Conservation (phyloP, 1,140 invertebrate genomes). For the Aradophagus sp. region DNA sequence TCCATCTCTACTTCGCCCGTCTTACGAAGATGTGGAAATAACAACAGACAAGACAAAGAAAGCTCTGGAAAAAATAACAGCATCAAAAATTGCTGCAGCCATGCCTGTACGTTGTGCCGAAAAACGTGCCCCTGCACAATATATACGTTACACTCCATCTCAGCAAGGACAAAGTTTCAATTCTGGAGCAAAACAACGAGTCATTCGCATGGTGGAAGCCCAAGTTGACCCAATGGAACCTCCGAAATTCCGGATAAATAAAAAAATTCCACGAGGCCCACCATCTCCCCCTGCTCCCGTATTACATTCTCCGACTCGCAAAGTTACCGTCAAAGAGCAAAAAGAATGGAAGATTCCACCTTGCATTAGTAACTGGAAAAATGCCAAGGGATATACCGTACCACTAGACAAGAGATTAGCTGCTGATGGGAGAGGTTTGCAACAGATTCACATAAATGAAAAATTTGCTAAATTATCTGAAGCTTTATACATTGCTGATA, state of each 20-base stretch:
- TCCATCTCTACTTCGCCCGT: constrained; percentile 88
- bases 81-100: constrained; percentile 93
- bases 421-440: constrained; percentile 96
- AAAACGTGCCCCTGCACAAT: constrained; percentile 93
- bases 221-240: constrained; percentile 99
- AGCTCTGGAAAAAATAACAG: constrained; percentile 90
- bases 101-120: constrained; percentile 95
- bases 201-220: constrained; percentile 96
- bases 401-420: constrained; percentile 98
- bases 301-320: constrained; percentile 97
- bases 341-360: constrained; percentile 99
- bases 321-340: constrained; percentile 98
- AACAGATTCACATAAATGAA: constrained; percentile 98
- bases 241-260: constrained; percentile 95
- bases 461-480: constrained; percentile 99
- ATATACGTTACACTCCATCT: constrained; percentile 97
- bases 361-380: constrained; percentile 99
- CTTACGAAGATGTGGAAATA: constrained; percentile 89
- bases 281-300: constrained; percentile 98
- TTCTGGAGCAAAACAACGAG: constrained; percentile 97
- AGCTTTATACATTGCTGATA: constrained; percentile 97
- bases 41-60: constrained; percentile 89
- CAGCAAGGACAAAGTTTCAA: constrained; percentile 97
- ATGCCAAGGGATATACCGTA: constrained; percentile 98
- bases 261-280: constrained; percentile 97